phyloP scores from a whole-genome alignment of 2,888 invertebrate genomes.

The Hirtodrosophila histrioides region DNA sequence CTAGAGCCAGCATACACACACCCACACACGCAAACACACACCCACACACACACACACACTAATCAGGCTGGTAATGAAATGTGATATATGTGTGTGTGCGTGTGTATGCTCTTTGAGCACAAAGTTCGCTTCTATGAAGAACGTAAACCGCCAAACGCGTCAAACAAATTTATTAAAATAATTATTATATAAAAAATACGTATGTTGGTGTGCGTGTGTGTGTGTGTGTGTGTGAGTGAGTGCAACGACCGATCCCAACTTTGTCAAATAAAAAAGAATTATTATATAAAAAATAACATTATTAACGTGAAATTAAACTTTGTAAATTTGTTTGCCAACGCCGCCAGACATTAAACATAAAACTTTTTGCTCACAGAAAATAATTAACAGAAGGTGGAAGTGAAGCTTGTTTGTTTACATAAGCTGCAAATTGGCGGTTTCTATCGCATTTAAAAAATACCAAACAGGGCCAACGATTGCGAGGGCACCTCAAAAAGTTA shows the following conservation, averaged over 20 bases:
- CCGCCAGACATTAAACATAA: constrained; percentile 22
- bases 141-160: constrained; percentile 36
- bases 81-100: constrained; percentile 12
- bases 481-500: constrained; percentile 15
- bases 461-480: constrained; percentile 4
- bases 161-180: constrained; percentile 33
- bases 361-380: neutral
- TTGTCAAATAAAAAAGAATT: constrained; percentile 39
- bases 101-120: constrained; percentile 62
- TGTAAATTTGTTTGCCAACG: constrained; percentile 54
- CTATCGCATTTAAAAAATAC: constrained; percentile 18
- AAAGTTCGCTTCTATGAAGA: constrained; percentile 56
- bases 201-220: neutral
- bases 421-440: constrained; percentile 21
- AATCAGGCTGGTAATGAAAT: constrained; percentile 61
- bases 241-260: constrained; percentile 43
- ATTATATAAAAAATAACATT: constrained; percentile 61
- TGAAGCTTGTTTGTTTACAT: constrained; percentile 13
- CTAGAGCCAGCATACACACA: constrained; percentile 39
- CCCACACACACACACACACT: constrained; percentile 5
- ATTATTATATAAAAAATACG: constrained; percentile 23
- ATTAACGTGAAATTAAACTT: constrained; percentile 79
- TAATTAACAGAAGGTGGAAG: constrained; percentile 24
- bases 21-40: constrained; percentile 19
- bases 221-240: constrained; percentile 13